Conservation (phyloP, 2,888 invertebrate genomes). For the Hypercompe scribonia region DNA sequence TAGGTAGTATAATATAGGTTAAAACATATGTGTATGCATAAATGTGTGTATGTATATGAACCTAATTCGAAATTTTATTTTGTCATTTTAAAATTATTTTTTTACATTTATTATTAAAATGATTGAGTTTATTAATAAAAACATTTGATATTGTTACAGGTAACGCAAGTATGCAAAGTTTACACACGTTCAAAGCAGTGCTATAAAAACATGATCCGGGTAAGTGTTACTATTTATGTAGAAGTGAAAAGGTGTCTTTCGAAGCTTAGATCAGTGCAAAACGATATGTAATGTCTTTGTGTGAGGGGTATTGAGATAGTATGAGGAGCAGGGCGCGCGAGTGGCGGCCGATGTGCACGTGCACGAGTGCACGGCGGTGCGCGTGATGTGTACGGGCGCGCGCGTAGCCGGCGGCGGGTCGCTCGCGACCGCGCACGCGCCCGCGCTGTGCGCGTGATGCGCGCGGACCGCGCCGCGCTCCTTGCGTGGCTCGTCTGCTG, state of each 20-base stretch:
- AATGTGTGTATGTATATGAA: no score
- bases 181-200: slow-evolving; percentile 45
- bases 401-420: slow-evolving; percentile 68
- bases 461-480: slow-evolving; percentile 84
- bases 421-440: slow-evolving; percentile 68
- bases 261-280: slow-evolving; percentile 27
- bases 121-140: slow-evolving; percentile 14
- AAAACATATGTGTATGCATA: no score
- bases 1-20: no score
- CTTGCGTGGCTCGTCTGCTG: slow-evolving; percentile 86
- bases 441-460: slow-evolving; percentile 79
- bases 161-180: slow-evolving; percentile 66
- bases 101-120: no score
- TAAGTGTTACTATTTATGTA: slow-evolving; percentile 55
- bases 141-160: slow-evolving; percentile 65
- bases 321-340: slow-evolving; percentile 69
- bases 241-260: slow-evolving; percentile 33
- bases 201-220: slow-evolving; percentile 74
- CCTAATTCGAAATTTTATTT: background rate
- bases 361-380: slow-evolving; percentile 61
- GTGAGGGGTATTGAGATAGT: slow-evolving; percentile 70
- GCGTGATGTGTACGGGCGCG: slow-evolving; percentile 73
- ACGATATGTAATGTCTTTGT: slow-evolving; percentile 64
- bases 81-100: background rate
- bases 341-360: slow-evolving; percentile 59